Conservation (phyloP, 2,888 invertebrate species). For the Chalcosyrphus nemorum region DNA sequence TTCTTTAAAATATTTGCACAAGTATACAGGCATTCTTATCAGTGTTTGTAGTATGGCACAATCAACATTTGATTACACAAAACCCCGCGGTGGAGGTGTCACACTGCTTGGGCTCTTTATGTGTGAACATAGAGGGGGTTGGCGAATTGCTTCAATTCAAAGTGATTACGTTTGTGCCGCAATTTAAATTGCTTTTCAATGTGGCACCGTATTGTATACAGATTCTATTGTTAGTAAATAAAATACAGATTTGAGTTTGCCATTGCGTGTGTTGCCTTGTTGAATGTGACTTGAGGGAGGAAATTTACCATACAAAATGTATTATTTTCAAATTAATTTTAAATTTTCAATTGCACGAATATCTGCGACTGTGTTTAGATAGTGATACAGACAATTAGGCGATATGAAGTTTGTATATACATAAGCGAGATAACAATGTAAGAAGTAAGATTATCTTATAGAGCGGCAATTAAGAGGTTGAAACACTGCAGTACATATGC, state of each 20-base stretch:
- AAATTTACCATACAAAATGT: neutral
- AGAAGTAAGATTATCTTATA: too few species aligned
- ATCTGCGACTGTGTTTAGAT: neutral
- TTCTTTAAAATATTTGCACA: conserved; percentile 18
- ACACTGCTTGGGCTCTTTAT: neutral
- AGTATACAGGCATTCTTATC: conserved; percentile 24
- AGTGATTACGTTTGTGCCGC: neutral
- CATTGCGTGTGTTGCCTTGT: neutral
- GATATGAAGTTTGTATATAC: neutral
- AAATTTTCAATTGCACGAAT: neutral
- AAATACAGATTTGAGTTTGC: neutral
- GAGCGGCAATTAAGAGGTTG: too few species aligned
- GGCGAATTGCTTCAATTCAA: neutral
- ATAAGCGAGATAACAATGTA: neutral
- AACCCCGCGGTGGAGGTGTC: neutral
- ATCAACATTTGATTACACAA: conserved; percentile 23
- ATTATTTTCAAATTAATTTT: neutral
- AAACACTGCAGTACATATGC: too few species aligned
- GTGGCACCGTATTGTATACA: neutral
- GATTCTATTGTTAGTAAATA: conserved; percentile 8
- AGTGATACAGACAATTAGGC: neutral
- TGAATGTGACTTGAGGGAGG: neutral
- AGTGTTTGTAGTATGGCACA: conserved; percentile 11
- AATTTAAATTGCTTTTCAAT: conserved; percentile 18
- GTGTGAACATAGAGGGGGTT: neutral